These are phyloP conservation scores for Colistium nudipinnis DNA, from an alignment of 2,113 vertebrate genomes.

Conservation along the genomic window DNA sequence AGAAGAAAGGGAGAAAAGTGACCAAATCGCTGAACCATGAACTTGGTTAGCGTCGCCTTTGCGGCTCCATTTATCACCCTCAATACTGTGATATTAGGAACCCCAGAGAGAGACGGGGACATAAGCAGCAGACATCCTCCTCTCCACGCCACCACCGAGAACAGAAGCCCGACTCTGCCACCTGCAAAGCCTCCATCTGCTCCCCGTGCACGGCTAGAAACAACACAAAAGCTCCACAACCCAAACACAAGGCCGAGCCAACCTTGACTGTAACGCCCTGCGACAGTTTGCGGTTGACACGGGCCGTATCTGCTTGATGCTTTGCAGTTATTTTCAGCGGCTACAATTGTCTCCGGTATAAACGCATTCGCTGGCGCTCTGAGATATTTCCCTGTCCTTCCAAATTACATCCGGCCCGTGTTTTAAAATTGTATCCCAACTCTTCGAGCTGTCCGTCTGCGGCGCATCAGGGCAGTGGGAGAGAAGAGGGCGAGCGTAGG, in stretches of 20 bases:
- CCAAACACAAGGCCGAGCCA: constrained; percentile 57
- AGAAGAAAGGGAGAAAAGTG: constrained; percentile 6
- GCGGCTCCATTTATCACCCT: constrained; percentile 79
- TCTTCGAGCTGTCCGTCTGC: constrained; percentile 39
- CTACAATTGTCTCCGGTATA: constrained; percentile 51
- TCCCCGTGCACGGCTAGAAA: constrained; percentile 63
- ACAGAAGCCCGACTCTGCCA: constrained; percentile 81
- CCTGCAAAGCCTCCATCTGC: constrained; percentile 85
- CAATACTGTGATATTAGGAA: constrained; percentile 66
- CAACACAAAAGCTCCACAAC: constrained; percentile 62
- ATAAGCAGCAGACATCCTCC: constrained; percentile 74
- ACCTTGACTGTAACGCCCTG: constrained; percentile 53
- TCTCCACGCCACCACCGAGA: constrained; percentile 65
- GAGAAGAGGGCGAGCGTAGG: constrained; percentile 22
- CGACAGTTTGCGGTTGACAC: constrained; percentile 59
- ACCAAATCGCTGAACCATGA: constrained; percentile 64
- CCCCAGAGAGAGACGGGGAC: constrained; percentile 62
- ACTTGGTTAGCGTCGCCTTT: constrained; percentile 70
- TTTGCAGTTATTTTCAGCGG: constrained; percentile 49
- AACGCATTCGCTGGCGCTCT: constrained; percentile 42
- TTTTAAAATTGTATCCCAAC: constrained; percentile 40
- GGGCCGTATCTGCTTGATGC: constrained; percentile 48
- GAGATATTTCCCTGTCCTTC: constrained; percentile 58
- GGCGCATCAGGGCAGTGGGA: constrained; percentile 32
- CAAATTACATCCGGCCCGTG: constrained; percentile 40